Evolutionary conservation across 2,113 vertebrate species (phyloP), one percentile per base, ranked within the genome.

Genomic region (Cercopithecus mona): DNA sequence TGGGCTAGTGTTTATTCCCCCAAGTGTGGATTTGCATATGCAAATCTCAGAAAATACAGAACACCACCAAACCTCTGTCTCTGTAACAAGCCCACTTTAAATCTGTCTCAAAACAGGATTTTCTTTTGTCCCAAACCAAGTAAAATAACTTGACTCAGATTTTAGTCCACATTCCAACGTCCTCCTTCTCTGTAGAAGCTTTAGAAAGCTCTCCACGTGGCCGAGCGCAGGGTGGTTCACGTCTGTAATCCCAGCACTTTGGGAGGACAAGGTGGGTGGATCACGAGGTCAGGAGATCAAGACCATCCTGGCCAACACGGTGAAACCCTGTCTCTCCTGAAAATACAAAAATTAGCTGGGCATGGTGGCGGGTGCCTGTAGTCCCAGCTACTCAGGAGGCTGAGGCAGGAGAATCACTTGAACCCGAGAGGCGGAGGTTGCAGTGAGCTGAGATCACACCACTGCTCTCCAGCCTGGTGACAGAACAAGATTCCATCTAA

Each of bases 141-240:
- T 81, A 17, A 72, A 90, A 35, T 30, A 66, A 90, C 80, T 64
- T 45, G 61, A 8, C 25, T 92, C 11, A 23, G 45, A 72, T 52
- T 23, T 72, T 8, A 40, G 22, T 38, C 76, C 64, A 14, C 9
- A 81, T 30, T 22, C 75, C 43, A 23, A n/a, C 18, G 55, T 22
- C 40, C 17, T 70, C 30, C 45, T 45, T n/a, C 85, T 85, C 48
- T 1, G 0, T 25, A 48, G 72, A 57, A 27, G 50, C 22, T 88
- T 52, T 30, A n/a, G 43, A 40, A 81, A 55, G n/a, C 30, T 66
- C 14, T 75, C 43, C 43, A 61, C 43, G 0, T 55, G 52, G 52
- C 52, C 52, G 0, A 0, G 52, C 52, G 2, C 52, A 16, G 17
- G 18, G 18, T 55, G 18, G 52, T 0, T 55, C 52, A 55, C 0